Percentiles rank a stretch among this genome's conserved stretches.
Conservation (phyloP, 2,113 vertebrate genomes). For the Callipepla squamata region DNA sequence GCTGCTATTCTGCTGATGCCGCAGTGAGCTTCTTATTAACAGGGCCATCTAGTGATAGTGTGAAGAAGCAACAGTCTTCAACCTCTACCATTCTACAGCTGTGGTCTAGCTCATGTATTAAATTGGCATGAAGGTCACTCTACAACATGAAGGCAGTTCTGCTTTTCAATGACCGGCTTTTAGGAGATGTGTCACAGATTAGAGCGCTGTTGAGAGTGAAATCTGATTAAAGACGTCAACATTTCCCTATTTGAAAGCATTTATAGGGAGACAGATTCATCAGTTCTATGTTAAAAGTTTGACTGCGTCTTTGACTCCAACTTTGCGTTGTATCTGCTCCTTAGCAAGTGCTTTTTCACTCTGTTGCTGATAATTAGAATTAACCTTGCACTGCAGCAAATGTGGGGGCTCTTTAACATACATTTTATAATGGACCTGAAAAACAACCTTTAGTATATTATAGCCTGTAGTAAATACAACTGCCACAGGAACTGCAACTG, state of each 20-base stretch:
- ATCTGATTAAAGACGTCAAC: background rate
- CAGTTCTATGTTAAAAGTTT: background rate
- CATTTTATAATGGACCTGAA: slow-evolving; percentile 5
- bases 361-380: background rate
- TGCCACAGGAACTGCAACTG: background rate
- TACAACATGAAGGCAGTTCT: background rate
- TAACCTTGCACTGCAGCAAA: slow-evolving; percentile 21
- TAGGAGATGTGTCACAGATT: background rate
- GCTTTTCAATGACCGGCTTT: background rate
- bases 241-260: background rate
- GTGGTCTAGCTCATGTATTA: accelerated
- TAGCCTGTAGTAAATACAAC: background rate
- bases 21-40: background rate
- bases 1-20: background rate
- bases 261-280: no score
- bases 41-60: background rate
- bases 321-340: background rate
- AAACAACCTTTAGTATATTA: background rate
- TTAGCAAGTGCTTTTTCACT: slow-evolving; percentile 49
- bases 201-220: background rate
- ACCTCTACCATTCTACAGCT: background rate
- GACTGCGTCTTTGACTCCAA: background rate
- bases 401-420: slow-evolving; percentile 29
- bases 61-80: background rate
- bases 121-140: background rate